These are phyloP conservation scores for Cygnus buccinator DNA, from an alignment of 2,113 vertebrate genomes.

Conservation along the genomic window DNA sequence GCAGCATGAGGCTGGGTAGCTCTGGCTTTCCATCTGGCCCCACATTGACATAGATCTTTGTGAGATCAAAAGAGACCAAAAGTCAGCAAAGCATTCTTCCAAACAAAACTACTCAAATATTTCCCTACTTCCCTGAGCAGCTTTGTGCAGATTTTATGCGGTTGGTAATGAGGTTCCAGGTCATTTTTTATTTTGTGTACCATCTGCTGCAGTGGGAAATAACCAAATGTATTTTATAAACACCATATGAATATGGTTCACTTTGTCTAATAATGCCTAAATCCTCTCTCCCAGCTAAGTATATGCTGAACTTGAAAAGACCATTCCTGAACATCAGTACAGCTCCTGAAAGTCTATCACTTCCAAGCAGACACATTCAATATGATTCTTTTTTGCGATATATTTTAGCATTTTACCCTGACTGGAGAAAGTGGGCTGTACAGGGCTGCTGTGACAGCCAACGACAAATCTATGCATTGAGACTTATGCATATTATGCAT, in stretches of 20 bases:
- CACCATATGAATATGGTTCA: neutral
- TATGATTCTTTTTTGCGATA: neutral
- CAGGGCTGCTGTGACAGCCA: slow-evolving; percentile 23
- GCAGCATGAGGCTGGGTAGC: neutral
- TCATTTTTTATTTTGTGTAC: slow-evolving; percentile 62
- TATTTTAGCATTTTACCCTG: slow-evolving; percentile 15
- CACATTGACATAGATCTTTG: neutral
- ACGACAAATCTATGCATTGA: neutral
- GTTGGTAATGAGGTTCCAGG: slow-evolving; percentile 49
- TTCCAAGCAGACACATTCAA: neutral
- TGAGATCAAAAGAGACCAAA: neutral
- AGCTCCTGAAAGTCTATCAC: slow-evolving; percentile 32
- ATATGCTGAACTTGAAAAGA: slow-evolving; percentile 33
- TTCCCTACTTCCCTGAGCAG: neutral
- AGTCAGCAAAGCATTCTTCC: neutral
- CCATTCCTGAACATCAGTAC: neutral
- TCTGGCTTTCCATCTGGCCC: neutral
- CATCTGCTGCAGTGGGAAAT: slow-evolving; percentile 50
- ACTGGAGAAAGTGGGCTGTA: neutral
- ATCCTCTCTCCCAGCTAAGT: neutral
- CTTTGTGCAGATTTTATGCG: slow-evolving; percentile 1
- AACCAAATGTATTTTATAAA: slow-evolving; percentile 52
- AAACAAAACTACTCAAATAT: neutral
- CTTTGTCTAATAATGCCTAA: slow-evolving; percentile 23
- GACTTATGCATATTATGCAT: slow-evolving; percentile 54